These are phyloP conservation scores for Leptopilina syphax DNA, from an alignment of 2,888 invertebrate species.

Conservation along the genomic window DNA sequence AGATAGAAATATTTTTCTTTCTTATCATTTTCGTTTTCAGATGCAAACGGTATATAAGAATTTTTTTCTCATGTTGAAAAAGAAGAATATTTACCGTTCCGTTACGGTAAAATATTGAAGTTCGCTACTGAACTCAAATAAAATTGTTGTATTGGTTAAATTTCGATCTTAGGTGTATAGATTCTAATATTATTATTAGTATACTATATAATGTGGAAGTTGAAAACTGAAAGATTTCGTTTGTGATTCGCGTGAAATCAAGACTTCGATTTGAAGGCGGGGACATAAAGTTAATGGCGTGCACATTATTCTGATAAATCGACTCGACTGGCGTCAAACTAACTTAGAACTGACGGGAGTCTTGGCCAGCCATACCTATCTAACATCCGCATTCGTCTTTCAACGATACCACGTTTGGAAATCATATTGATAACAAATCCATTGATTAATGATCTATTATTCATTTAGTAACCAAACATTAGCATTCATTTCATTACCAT, in stretches of 20 bases:
- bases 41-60: too few species aligned
- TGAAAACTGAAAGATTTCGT: slow-evolving; percentile 63
- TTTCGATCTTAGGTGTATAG: too few species aligned
- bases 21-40: too few species aligned
- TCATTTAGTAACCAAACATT: too few species aligned
- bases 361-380: slow-evolving; percentile 58
- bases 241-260: slow-evolving; percentile 68
- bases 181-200: too few species aligned
- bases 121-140: too few species aligned
- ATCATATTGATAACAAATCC: slow-evolving; percentile 3
- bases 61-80: too few species aligned
- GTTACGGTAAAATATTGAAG: too few species aligned
- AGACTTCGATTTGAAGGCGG: slow-evolving; percentile 71
- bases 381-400: slow-evolving; percentile 32
- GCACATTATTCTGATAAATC: slow-evolving; percentile 76
- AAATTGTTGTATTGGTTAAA: too few species aligned
- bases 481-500: too few species aligned
- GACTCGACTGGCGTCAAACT: slow-evolving; percentile 72
- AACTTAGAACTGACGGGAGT: slow-evolving; percentile 68
- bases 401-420: background rate
- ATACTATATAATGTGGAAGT: slow-evolving; percentile 46
- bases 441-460: background rate
- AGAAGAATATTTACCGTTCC: too few species aligned
- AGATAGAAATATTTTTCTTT: too few species aligned
- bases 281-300: slow-evolving; percentile 74